These are phyloP conservation scores for Trachelus stipa DNA, from an alignment of 2,888 invertebrate species.

Conservation along the genomic window DNA sequence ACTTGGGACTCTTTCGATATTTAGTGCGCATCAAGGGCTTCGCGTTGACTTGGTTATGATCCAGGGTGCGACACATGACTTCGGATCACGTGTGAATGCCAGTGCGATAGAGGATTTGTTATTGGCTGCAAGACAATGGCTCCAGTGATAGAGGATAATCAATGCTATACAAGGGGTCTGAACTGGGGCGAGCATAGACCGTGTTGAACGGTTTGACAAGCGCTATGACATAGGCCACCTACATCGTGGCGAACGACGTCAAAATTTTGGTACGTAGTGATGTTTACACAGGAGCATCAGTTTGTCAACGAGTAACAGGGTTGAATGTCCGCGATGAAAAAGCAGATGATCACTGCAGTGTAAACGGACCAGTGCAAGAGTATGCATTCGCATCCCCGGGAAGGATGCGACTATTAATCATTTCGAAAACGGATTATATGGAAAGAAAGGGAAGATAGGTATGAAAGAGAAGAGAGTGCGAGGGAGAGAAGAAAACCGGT, in stretches of 20 bases:
- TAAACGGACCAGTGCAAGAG: background rate
- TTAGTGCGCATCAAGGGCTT: background rate
- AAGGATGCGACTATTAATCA: background rate
- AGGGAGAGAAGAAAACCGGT: background rate
- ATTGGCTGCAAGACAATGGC: constrained; percentile 21
- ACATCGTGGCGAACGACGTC: background rate
- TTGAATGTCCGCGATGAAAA: background rate
- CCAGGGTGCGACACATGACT: background rate
- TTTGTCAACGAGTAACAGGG: background rate
- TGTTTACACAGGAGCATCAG: background rate
- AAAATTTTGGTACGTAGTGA: background rate
- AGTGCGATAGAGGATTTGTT: constrained; percentile 4
- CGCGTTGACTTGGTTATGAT: background rate
- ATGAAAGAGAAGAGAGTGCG: background rate
- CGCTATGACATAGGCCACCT: background rate
- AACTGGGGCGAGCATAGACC: background rate
- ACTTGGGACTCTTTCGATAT: background rate
- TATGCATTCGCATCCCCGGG: background rate
- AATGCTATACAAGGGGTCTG: background rate
- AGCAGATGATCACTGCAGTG: background rate
- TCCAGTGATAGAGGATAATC: constrained; percentile 3
- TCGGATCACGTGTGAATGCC: background rate
- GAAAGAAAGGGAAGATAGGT: background rate
- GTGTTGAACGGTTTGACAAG: background rate
- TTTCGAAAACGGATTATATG: background rate